phyloP scores from a whole-genome alignment of 2,113 vertebrate species.

The Dryoscopus gambensis region DNA sequence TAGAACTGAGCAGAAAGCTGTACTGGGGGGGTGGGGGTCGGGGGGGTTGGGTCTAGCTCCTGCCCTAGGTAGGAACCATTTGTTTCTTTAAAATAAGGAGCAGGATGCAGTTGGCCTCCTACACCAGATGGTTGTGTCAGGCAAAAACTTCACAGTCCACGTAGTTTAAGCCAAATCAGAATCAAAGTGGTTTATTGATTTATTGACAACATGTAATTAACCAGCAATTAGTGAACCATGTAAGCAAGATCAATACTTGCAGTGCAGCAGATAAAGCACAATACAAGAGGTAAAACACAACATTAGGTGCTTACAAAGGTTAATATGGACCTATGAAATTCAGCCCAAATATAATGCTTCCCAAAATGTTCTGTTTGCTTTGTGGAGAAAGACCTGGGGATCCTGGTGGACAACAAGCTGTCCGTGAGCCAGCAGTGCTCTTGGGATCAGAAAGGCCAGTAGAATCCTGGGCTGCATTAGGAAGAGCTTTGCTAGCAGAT shows the following conservation, averaged over 20 bases:
- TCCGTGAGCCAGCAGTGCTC: too few relatives aligned
- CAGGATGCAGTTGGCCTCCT: neutral
- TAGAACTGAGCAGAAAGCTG: neutral
- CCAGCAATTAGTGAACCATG: neutral
- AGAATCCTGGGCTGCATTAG: neutral
- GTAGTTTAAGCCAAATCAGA: neutral
- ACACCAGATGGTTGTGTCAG: neutral
- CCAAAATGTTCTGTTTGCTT: neutral
- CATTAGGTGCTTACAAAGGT: neutral
- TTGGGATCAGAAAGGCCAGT: neutral
- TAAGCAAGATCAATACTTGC: neutral
- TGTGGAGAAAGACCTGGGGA: neutral
- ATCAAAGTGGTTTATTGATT: neutral
- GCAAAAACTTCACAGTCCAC: neutral
- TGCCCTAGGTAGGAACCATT: neutral
- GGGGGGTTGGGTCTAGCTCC: neutral
- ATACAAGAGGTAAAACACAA: neutral
- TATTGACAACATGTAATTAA: neutral
- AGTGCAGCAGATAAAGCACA: neutral
- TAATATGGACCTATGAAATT: neutral
- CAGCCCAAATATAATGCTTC: neutral
- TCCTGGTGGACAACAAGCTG: neutral
- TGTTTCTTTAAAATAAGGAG: neutral
- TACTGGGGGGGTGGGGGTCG: too few relatives aligned
- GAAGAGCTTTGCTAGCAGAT: neutral